Conservation (phyloP, 2,113 vertebrate species). For the Dunckerocampus dactyliophorus region DNA sequence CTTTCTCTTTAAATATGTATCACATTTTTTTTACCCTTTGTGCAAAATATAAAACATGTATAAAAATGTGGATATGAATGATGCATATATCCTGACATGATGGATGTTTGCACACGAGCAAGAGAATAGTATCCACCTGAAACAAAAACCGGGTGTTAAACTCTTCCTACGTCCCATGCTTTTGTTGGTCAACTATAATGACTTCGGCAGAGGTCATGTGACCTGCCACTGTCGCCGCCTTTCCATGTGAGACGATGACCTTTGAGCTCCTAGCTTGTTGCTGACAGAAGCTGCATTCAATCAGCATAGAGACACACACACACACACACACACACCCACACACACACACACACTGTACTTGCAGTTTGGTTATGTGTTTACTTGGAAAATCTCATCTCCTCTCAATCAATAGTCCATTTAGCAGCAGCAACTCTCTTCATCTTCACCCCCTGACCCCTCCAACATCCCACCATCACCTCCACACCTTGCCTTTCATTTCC, state of each 20-base stretch:
- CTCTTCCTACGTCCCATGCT: too few species aligned
- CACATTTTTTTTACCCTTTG: too few species aligned
- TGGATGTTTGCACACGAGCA: too few species aligned
- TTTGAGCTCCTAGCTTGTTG: neutral
- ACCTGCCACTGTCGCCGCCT: neutral
- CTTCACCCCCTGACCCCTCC: neutral
- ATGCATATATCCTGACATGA: too few species aligned
- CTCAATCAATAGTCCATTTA: constrained; percentile 65
- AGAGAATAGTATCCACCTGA: too few species aligned
- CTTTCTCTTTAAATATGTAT: too few species aligned
- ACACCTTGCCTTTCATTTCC: neutral
- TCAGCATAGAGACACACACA: constrained; percentile 19
- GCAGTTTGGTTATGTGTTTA: constrained; percentile 53
- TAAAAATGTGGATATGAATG: too few species aligned
- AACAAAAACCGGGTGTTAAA: too few species aligned
- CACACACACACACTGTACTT: constrained; percentile 10
- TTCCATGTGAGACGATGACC: neutral
- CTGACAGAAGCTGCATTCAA: constrained; percentile 3
- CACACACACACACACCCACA: constrained; percentile 2
- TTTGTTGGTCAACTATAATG: neutral
- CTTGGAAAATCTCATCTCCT: constrained; percentile 63
- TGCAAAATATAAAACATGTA: too few species aligned
- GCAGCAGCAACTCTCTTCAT: constrained; percentile 13
- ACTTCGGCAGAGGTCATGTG: neutral
- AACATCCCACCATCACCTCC: neutral